Conservation (phyloP, 2,888 invertebrate species). For the Polymixis flavicincta region DNA sequence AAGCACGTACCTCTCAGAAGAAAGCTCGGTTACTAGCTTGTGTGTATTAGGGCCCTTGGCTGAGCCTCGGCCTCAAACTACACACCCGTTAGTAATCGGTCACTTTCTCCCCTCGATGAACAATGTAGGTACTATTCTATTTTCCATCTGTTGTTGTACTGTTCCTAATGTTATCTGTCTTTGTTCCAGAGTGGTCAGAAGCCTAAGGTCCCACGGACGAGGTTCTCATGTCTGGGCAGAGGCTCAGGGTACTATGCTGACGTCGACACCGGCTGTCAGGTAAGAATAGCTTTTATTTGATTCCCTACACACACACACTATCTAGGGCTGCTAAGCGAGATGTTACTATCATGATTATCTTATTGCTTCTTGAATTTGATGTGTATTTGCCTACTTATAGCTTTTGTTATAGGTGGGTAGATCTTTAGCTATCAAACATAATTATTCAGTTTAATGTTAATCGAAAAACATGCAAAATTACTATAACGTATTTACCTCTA, state of each 20-base stretch:
- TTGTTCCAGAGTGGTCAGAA: slow-evolving; percentile 74
- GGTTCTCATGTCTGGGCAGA: slow-evolving; percentile 92
- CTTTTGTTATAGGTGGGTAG: not conserved
- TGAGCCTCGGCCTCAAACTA: too few species aligned
- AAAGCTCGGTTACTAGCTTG: too few species aligned
- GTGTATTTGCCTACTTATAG: not conserved
- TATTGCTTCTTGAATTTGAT: not conserved
- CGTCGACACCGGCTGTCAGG: slow-evolving; percentile 94
- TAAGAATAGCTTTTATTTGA: slow-evolving; percentile 71
- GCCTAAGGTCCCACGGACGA: slow-evolving; percentile 82
- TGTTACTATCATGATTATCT: not conserved
- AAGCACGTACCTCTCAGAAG: too few species aligned
- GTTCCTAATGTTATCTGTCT: slow-evolving; percentile 19
- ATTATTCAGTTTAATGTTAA: not conserved
- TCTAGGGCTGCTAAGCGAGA: not conserved
- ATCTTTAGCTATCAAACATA: not conserved
- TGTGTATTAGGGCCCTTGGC: too few species aligned
- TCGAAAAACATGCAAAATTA: not conserved
- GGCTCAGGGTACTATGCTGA: slow-evolving; percentile 94
- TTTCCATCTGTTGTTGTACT: not conserved
- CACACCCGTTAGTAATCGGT: too few species aligned
- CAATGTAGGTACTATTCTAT: too few species aligned
- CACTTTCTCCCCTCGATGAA: too few species aligned
- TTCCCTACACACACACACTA: not conserved
- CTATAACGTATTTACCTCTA: not conserved